phyloP scores from a whole-genome alignment of 2,797 vertebrate genomes.

The Perodicticus potto region DNA sequence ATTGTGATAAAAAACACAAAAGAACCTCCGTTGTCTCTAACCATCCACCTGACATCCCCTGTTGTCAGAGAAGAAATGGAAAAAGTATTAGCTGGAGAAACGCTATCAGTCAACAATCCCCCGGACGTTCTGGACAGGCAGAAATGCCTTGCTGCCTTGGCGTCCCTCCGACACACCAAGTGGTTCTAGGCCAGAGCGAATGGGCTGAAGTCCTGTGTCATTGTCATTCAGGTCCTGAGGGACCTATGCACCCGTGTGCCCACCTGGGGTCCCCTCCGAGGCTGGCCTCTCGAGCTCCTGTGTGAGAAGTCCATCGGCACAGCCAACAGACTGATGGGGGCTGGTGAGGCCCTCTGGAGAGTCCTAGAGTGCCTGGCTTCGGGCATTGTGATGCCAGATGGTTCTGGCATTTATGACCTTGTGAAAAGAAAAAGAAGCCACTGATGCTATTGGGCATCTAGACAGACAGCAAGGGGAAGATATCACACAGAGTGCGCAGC shows the following conservation, averaged over 20 bases:
- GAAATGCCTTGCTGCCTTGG: conserved; percentile 99
- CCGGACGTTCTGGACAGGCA: conserved; percentile 99
- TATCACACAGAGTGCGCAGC: conserved; percentile 99
- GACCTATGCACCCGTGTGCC: conserved; percentile 97
- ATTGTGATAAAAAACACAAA: conserved; percentile 96
- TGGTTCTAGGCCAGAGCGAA: conserved; percentile 99
- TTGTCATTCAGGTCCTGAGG: conserved; percentile 97
- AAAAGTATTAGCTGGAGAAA: conserved; percentile 95
- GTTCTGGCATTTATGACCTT: conserved; percentile 97
- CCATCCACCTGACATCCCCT: conserved; percentile 97
- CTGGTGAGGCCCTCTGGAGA: conserved; percentile 96
- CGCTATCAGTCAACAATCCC: conserved; percentile 99
- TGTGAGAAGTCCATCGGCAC: conserved; percentile 99
- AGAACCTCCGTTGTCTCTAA: conserved; percentile 94
- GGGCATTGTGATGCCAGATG: conserved; percentile 97
- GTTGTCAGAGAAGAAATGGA: conserved; percentile 97
- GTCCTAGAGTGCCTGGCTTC: conserved; percentile 98
- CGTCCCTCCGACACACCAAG: conserved; percentile 99
- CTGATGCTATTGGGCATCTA: conserved; percentile 97
- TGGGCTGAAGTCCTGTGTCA: conserved; percentile 98
- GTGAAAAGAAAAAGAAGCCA: conserved; percentile 99
- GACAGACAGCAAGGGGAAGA: conserved; percentile 98
- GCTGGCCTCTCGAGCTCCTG: conserved; percentile 98
- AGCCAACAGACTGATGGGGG: conserved; percentile 97
- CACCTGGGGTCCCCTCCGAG: conserved; percentile 95